These are phyloP conservation scores for Heliconius sara DNA, from an alignment of 2,888 invertebrate species.

Conservation along the genomic window DNA sequence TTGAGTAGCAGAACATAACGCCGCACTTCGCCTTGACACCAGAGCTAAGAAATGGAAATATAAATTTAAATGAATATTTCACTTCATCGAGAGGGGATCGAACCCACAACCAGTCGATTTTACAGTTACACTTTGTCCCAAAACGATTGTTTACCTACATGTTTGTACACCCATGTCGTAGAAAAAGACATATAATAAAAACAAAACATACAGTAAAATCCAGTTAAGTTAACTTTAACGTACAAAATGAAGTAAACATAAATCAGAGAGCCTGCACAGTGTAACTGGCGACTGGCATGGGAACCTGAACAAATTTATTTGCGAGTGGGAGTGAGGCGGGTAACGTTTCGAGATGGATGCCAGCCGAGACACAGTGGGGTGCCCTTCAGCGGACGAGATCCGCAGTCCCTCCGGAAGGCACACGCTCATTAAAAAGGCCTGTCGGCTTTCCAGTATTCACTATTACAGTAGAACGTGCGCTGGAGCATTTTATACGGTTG, in stretches of 20 bases:
- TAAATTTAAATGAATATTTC: no score
- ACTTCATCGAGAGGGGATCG: no score
- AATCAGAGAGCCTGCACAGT: neutral
- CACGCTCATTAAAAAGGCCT: conserved; percentile 72
- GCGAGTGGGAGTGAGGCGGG: conserved; percentile 37
- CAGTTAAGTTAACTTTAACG: neutral
- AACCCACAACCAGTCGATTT: no score
- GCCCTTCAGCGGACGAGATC: conserved; percentile 58
- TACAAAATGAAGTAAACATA: neutral
- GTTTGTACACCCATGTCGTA: neutral
- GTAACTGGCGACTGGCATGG: conserved; percentile 5
- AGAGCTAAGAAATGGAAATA: no score
- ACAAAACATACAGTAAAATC: neutral
- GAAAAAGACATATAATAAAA: neutral
- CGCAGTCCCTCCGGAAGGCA: conserved; percentile 59
- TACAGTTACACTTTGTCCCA: no score
- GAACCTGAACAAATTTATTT: conserved; percentile 29
- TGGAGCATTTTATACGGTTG: conserved; percentile 54
- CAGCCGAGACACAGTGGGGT: conserved; percentile 46
- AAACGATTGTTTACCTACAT: neutral
- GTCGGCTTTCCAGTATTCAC: conserved; percentile 62
- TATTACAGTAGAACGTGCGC: conserved; percentile 48
- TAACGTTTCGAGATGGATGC: conserved; percentile 43
- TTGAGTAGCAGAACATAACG: no score
- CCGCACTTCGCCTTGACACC: no score